These are phyloP conservation scores for Porites lutea DNA, from an alignment of 64 coral and sea anemone species.

Conservation along the genomic window DNA sequence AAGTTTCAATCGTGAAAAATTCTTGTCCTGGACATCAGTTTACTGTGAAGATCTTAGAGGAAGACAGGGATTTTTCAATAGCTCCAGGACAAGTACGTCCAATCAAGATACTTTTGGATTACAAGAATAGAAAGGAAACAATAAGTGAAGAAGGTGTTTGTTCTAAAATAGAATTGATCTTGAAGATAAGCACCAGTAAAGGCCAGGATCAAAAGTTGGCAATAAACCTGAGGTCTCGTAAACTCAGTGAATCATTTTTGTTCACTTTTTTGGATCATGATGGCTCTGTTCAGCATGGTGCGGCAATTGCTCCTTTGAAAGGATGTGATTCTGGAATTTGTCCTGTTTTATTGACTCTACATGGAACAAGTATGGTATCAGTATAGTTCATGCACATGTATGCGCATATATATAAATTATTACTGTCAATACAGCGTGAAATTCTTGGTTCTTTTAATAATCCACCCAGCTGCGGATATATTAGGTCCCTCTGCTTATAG, in stretches of 20 bases:
- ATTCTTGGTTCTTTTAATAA: too few species aligned
- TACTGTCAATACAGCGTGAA: too few species aligned
- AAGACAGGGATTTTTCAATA: conserved; percentile 60
- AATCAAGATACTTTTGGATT: conserved; percentile 69
- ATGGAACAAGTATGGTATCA: conserved; percentile 91
- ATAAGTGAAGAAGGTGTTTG: not conserved
- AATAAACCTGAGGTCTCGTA: conserved; percentile 80
- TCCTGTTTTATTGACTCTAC: conserved; percentile 87
- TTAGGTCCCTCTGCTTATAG: too few species aligned
- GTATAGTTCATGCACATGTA: too few species aligned
- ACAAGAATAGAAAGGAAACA: conserved; percentile 55
- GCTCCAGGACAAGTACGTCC: conserved; percentile 90
- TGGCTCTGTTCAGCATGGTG: conserved; percentile 94
- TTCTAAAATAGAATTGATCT: conserved; percentile 38
- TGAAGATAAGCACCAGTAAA: conserved; percentile 70
- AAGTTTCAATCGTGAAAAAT: conserved; percentile 54
- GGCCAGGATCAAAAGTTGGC: conserved; percentile 64
- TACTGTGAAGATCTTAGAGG: conserved; percentile 23
- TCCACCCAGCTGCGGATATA: too few species aligned
- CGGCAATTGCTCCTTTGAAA: conserved; percentile 81
- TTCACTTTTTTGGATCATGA: conserved; percentile 98
- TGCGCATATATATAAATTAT: too few species aligned
- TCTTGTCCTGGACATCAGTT: conserved; percentile 18
- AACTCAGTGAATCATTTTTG: conserved; percentile 81
- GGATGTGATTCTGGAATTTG: conserved; percentile 45